Percentiles rank a stretch among this genome's conserved stretches.
Conservation (phyloP, 2,888 invertebrate species). For the Endomychus coccineus region DNA sequence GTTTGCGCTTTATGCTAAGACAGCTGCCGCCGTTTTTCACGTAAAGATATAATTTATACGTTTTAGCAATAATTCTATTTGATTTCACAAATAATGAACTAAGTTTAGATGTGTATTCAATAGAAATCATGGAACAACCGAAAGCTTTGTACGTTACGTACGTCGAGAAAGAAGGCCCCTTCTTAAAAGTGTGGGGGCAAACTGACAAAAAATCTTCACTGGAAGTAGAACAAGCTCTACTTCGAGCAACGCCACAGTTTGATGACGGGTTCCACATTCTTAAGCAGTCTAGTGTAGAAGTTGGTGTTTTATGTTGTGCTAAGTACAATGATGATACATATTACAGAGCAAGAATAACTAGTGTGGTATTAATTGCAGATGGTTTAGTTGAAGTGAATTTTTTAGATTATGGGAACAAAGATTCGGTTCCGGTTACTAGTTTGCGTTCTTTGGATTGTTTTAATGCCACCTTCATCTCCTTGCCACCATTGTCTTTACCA, state of each 20-base stretch:
- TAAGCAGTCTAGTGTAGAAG: constrained; percentile 36
- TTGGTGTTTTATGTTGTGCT: constrained; percentile 56
- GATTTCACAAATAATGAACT: too few relatives aligned
- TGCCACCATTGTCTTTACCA: constrained; percentile 53
- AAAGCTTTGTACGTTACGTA: constrained; percentile 56
- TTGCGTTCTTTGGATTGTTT: constrained; percentile 52
- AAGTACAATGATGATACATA: constrained; percentile 60
- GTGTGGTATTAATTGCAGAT: constrained; percentile 43
- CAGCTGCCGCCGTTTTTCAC: too few relatives aligned
- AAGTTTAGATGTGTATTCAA: too few relatives aligned
- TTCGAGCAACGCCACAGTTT: constrained; percentile 45
- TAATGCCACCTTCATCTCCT: constrained; percentile 40
- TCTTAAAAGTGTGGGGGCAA: constrained; percentile 68
- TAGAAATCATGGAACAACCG: too few relatives aligned
- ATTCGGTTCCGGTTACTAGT: constrained; percentile 52
- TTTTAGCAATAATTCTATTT: too few relatives aligned
- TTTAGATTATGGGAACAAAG: constrained; percentile 61
- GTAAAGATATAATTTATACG: too few relatives aligned
- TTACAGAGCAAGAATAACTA: constrained; percentile 56
- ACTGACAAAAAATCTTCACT: constrained; percentile 51
- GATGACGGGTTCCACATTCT: constrained; percentile 42
- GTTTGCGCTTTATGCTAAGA: too few relatives aligned
- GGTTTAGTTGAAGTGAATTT: constrained; percentile 59
- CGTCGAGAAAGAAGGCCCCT: constrained; percentile 61
- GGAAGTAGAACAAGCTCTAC: constrained; percentile 50